A percentile compares a stretch with the other conserved stretches of the same genome.
phyloP scores from a whole-genome alignment of 2,888 invertebrate species.

The Malthinus seriepunctatus region DNA sequence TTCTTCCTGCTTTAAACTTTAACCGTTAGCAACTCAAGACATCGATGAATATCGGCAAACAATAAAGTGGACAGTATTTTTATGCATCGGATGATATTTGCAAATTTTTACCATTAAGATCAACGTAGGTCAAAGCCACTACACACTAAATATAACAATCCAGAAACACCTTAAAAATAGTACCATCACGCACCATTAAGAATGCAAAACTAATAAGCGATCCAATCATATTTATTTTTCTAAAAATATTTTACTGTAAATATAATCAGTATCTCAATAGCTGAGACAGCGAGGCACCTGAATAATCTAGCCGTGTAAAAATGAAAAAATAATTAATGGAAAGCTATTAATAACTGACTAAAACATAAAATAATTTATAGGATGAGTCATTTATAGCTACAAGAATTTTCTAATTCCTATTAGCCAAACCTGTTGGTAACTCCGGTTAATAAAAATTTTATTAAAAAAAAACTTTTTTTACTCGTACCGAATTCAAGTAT shows the following conservation, averaged over 20 bases:
- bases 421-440: constrained; percentile 1
- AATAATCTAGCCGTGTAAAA: constrained; percentile 6
- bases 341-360: constrained; percentile 12
- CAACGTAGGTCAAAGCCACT: background rate
- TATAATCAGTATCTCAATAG: constrained; percentile 1
- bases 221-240: constrained; percentile 1
- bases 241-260: background rate
- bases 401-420: constrained; percentile 9
- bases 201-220: background rate
- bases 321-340: background rate
- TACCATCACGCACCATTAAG: too few relatives aligned
- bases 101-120: constrained; percentile 18
- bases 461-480: background rate
- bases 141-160: background rate
- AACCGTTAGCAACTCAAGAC: constrained; percentile 27
- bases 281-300: constrained; percentile 3
- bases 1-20: constrained; percentile 16
- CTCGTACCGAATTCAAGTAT: too few relatives aligned
- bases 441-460: background rate
- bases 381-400: constrained; percentile 10
- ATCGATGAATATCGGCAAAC: constrained; percentile 16
- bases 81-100: too few relatives aligned
- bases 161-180: background rate
- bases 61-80: too few relatives aligned
- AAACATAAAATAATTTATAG: constrained; percentile 8